Percentiles rank a stretch among this genome's conserved stretches.
phyloP scores from a whole-genome alignment of 2,113 vertebrate species.

The Caloenas nicobarica region DNA sequence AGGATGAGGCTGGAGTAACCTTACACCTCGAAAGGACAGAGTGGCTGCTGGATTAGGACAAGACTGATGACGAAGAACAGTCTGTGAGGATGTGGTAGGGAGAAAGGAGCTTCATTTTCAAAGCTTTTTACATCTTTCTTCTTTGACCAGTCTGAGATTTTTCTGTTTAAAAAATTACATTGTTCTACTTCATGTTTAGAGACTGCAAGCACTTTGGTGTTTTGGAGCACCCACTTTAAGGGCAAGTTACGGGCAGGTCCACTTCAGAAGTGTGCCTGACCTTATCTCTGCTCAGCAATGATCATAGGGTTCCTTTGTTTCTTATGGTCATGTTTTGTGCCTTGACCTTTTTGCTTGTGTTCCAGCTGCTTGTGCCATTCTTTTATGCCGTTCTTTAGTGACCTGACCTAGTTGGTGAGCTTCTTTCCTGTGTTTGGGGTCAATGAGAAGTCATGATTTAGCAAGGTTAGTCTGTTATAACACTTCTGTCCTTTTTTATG shows the following conservation, averaged over 20 bases:
- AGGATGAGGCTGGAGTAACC: background rate
- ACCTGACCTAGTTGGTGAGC: conserved; percentile 7
- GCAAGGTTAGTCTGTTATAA: background rate
- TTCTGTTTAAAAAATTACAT: background rate
- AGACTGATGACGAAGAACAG: background rate
- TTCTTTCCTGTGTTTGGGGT: background rate
- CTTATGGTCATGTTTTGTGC: background rate
- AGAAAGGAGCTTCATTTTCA: background rate
- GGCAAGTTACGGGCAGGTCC: background rate
- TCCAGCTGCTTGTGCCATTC: conserved; percentile 5
- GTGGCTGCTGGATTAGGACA: background rate
- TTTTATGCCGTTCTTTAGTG: background rate
- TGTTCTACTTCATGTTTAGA: background rate
- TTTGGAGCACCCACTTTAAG: background rate
- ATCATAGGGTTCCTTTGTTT: conserved; percentile 10
- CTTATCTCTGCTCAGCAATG: background rate
- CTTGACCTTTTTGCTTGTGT: conserved; percentile 10
- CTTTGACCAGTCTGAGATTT: background rate
- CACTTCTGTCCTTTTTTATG: background rate
- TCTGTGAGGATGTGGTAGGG: background rate
- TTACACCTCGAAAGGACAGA: background rate
- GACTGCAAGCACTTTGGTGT: background rate
- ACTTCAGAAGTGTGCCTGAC: background rate
- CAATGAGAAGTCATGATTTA: background rate
- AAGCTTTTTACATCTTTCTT: background rate